Conservation (phyloP, 2,888 invertebrate genomes). For the Trichogramma dendrolimi region DNA sequence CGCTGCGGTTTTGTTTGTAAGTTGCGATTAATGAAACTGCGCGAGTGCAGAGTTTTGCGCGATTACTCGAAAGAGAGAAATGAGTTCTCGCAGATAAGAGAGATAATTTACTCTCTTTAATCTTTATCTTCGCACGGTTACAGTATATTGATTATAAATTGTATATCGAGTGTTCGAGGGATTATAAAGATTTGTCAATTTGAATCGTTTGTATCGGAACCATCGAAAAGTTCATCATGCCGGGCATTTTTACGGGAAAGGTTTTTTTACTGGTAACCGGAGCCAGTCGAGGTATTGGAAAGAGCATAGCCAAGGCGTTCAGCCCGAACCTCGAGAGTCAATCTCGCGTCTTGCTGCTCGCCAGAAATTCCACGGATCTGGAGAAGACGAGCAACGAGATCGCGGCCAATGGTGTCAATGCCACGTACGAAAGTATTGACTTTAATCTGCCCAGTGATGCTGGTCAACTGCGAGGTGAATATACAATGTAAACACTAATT, state of each 20-base stretch:
- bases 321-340: slow-evolving; percentile 60
- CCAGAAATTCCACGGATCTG: slow-evolving; percentile 66
- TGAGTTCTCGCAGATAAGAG: too few relatives aligned
- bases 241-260: slow-evolving; percentile 39
- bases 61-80: too few relatives aligned
- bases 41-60: too few relatives aligned
- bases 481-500: slow-evolving; percentile 38
- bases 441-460: slow-evolving; percentile 33
- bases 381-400: slow-evolving; percentile 59
- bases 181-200: too few relatives aligned
- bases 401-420: slow-evolving; percentile 51
- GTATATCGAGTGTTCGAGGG: too few relatives aligned
- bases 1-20: too few relatives aligned
- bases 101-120: too few relatives aligned
- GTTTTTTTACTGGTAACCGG: slow-evolving; percentile 69
- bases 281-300: slow-evolving; percentile 84
- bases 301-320: slow-evolving; percentile 70
- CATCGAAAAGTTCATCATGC: slow-evolving; percentile 1
- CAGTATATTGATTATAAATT: too few relatives aligned
- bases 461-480: slow-evolving; percentile 15
- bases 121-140: too few relatives aligned
- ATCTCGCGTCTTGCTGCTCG: slow-evolving; percentile 72
- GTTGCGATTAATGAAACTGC: too few relatives aligned
- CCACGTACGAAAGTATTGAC: slow-evolving; percentile 54
- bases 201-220: neutral